Conservation (phyloP, 2,888 invertebrate species). For the Apotomis capreana region DNA sequence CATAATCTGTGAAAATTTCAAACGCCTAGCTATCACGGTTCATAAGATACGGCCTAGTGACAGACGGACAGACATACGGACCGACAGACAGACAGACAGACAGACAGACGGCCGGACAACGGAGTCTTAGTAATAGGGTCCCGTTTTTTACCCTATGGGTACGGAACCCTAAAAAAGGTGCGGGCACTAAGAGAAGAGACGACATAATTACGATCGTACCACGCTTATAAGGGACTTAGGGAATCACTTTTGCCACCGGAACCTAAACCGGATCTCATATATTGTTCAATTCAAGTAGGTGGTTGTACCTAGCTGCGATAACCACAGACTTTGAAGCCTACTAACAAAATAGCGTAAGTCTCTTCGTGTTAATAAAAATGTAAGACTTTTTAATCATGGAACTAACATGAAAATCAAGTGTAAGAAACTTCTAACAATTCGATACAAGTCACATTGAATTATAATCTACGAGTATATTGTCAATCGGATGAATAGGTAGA, state of each 20-base stretch:
- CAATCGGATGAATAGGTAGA: not conserved
- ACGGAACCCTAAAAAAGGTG: no score
- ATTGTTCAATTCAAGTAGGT: not conserved
- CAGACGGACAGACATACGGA: no score
- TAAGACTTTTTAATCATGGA: not conserved
- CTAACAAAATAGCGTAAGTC: not conserved
- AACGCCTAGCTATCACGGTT: no score
- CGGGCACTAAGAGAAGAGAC: no score
- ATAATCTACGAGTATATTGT: conserved; percentile 12
- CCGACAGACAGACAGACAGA: no score
- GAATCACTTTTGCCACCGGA: not conserved
- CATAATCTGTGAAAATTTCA: no score
- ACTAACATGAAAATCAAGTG: conserved; percentile 1
- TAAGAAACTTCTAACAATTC: not conserved
- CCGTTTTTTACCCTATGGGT: no score
- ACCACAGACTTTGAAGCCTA: not conserved
- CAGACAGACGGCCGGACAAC: no score
- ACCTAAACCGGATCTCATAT: not conserved
- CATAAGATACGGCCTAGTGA: no score
- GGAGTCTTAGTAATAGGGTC: no score
- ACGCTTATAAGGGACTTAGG: not conserved
- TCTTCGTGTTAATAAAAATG: not conserved
- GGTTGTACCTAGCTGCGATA: not conserved
- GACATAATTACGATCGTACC: no score
- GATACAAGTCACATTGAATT: not conserved